A percentile compares a stretch with the other conserved stretches of the same genome.
Evolutionary conservation across 1,140 invertebrate species (phyloP).

Genomic region (Ectropis grisescens): DNA sequence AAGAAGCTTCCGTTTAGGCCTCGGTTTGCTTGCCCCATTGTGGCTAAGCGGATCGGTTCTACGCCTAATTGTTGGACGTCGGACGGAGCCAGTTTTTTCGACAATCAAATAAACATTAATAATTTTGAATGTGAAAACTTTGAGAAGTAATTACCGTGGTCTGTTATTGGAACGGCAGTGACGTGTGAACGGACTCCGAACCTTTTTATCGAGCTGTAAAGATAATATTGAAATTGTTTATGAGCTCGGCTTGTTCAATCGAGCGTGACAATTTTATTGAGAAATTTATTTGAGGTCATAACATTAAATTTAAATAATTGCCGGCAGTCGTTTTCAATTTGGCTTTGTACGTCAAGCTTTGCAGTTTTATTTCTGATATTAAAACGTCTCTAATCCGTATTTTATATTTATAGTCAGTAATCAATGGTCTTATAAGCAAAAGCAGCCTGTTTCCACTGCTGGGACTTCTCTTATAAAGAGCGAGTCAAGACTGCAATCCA

Average conservation of each 20-base stretch:
- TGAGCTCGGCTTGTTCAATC: not conserved
- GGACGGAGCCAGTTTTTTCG: constrained; percentile 20
- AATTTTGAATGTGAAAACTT: constrained; percentile 11
- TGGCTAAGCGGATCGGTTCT: constrained; percentile 28
- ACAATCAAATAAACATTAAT: constrained; percentile 52
- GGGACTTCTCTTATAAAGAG: too few relatives aligned
- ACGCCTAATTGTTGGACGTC: constrained; percentile 33
- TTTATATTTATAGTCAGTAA: not conserved
- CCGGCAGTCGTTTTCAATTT: too few relatives aligned
- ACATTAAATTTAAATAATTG: too few relatives aligned
- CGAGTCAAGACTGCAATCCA: too few relatives aligned
- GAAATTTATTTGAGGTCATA: not conserved
- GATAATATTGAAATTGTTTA: too few relatives aligned
- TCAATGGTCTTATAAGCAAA: not conserved
- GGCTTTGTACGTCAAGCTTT: not conserved
- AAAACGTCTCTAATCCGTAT: not conserved
- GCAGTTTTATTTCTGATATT: not conserved
- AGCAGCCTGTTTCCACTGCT: not conserved
- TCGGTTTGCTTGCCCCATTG: constrained; percentile 32
- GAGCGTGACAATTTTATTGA: not conserved
- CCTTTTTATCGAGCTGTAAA: too few relatives aligned
- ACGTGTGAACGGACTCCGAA: constrained; percentile 13
- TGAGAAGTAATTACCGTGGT: constrained; percentile 21
- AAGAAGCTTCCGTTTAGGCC: constrained; percentile 42
- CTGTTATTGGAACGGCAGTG: constrained; percentile 7